These are phyloP conservation scores for Bungarus multicinctus DNA, from an alignment of 2,113 vertebrate species.

Conservation along the genomic window DNA sequence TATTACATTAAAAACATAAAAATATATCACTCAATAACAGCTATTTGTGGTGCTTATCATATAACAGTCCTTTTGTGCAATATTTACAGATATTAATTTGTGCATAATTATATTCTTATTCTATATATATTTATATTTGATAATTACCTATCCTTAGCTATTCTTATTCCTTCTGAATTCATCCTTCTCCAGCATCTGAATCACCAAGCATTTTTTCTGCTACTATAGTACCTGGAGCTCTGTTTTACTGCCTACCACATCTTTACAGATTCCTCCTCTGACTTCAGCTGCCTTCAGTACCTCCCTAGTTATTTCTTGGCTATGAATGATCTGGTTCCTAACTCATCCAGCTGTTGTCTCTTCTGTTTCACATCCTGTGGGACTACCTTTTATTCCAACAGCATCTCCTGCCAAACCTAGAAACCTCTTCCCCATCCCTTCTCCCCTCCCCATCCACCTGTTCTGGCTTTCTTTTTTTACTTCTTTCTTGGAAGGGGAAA, in stretches of 20 bases:
- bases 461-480: neutral
- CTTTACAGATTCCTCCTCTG: neutral
- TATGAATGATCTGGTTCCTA: neutral
- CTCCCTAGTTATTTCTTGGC: neutral
- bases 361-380: neutral
- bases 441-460: neutral
- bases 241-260: neutral
- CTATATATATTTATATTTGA: too few relatives aligned
- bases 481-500: neutral
- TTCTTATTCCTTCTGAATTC: neutral
- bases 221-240: neutral
- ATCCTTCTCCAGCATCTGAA: neutral
- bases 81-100: too few relatives aligned
- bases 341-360: neutral
- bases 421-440: neutral
- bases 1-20: too few relatives aligned
- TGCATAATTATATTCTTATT: too few relatives aligned
- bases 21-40: too few relatives aligned
- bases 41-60: too few relatives aligned
- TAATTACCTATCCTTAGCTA: neutral
- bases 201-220: neutral
- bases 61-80: too few relatives aligned
- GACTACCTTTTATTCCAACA: neutral
- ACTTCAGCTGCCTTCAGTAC: neutral
- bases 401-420: neutral